Percentiles rank a stretch among this genome's conserved stretches.
Conservation (phyloP, 2,797 vertebrate genomes). For the Mycteria americana region DNA sequence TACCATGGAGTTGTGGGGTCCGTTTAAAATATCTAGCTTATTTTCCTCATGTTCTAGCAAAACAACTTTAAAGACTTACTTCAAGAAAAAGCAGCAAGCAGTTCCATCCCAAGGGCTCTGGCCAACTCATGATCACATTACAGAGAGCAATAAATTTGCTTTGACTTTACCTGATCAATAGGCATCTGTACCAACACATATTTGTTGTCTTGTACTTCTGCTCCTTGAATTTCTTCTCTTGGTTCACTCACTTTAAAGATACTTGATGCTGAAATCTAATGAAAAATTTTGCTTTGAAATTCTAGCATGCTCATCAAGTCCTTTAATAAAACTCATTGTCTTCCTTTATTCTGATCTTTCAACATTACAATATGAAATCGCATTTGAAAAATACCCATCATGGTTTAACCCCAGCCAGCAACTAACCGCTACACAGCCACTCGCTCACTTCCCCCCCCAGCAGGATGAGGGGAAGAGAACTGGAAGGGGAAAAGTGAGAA, state of each 20-base stretch:
- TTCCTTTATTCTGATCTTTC: neutral
- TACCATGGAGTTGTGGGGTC: neutral
- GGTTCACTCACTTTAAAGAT: slow-evolving; percentile 75
- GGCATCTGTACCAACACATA: slow-evolving; percentile 73
- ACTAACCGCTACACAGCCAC: too few relatives aligned
- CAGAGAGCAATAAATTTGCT: neutral
- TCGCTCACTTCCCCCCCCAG: too few relatives aligned
- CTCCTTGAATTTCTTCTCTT: slow-evolving; percentile 69
- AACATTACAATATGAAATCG: neutral
- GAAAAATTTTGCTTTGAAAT: neutral
- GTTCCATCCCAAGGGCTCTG: neutral
- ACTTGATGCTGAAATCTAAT: slow-evolving; percentile 26
- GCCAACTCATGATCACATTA: neutral
- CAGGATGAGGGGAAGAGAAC: too few relatives aligned
- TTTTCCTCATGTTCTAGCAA: neutral
- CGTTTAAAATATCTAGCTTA: neutral
- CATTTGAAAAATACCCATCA: neutral
- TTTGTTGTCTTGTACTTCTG: slow-evolving; percentile 71
- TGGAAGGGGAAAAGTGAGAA: too few relatives aligned
- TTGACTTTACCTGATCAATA: slow-evolving; percentile 11
- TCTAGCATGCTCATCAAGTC: neutral
- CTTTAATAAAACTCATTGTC: neutral
- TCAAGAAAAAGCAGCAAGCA: neutral
- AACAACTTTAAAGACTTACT: neutral
- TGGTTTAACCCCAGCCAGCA: neutral